Base-by-base conservation (phyloP, 1,140 invertebrate species). In the Drosophila elegans region DNA sequence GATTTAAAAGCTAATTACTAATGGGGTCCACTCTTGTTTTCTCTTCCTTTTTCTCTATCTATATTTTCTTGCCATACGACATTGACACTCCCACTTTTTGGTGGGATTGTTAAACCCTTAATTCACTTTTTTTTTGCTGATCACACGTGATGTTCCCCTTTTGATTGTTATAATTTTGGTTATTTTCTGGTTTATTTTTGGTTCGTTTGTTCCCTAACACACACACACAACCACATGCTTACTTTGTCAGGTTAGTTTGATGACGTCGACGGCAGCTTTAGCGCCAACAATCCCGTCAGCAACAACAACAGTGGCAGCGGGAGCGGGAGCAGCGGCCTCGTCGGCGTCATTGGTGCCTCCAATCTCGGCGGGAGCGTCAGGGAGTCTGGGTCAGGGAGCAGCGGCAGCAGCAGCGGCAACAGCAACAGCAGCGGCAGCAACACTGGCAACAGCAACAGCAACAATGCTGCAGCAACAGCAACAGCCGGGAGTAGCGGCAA, bases 241-340 rank as follows among this genome's bases (percentile, higher is more conserved):
- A 29, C 94, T 99, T 67, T 95, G 96, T 62, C 96, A 97, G 13
- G 98, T 98, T 81, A 98, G 98, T 93, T 97, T 98, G 92, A 93
- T 98, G 39, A 97, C 97, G 93, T 97, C 97, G 48, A 85, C 76
- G 59, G 80, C 63, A 69, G 57, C 72, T 83, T 71, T 62, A 73
- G 67, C 80, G 72, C 62, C 80, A 77, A 53, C 69, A 67, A 59
- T 48, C 29, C 64, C 64, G 49, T 32, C 41, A 16, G 16, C 66
- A 61, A 42, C 46, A 64, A 39, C 52, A 52, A 16, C 55, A 49
- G 52, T 48, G 52, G 38, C 27, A 21, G 16, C 49, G 34, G 16
- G 16, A 21, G 16, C 16, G 16, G 71, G 38, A 59, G 9, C 61
- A 44, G 44, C 41, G 56, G n/a, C 32, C 53, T 53, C 49, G 51